Conservation (phyloP, 2,797 vertebrate genomes). For the Iguana delicatissima region DNA sequence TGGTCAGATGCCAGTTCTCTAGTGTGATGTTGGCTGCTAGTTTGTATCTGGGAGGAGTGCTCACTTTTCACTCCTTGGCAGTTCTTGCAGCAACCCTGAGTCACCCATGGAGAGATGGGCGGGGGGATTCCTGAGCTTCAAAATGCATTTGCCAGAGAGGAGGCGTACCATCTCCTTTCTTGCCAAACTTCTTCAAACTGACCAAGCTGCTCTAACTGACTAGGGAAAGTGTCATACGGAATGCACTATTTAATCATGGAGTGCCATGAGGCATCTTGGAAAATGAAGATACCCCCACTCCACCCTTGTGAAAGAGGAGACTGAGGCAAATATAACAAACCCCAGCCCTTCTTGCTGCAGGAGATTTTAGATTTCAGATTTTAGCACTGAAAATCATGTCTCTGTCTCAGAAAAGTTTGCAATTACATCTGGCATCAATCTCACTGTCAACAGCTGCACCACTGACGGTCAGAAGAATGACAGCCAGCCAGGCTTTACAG, state of each 20-base stretch:
- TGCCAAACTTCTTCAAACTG: neutral
- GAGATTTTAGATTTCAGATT: too few relatives aligned
- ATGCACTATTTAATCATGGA: neutral
- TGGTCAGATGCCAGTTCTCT: conserved; percentile 6
- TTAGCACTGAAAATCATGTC: neutral
- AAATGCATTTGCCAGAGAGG: neutral
- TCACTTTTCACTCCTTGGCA: conserved; percentile 6
- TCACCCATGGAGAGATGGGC: neutral
- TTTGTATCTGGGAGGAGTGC: conserved; percentile 7
- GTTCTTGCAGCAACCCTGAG: conserved; percentile 3
- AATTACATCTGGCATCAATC: neutral
- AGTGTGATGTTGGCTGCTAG: neutral
- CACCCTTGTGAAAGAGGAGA: conserved; percentile 11
- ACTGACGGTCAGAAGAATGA: neutral
- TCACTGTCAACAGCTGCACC: neutral
- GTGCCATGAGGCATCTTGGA: neutral
- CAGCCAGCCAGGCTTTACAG: neutral
- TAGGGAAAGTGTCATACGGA: too few relatives aligned
- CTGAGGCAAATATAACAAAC: neutral
- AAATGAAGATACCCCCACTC: neutral
- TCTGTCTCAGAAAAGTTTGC: neutral
- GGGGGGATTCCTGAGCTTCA: conserved; percentile 14
- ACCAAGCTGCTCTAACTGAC: neutral
- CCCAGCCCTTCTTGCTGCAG: neutral
- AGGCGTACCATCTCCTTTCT: neutral